Percentiles rank a stretch among this genome's conserved stretches.
phyloP scores from a whole-genome alignment of 2,113 vertebrate species.

The Corvus moneduloides region DNA sequence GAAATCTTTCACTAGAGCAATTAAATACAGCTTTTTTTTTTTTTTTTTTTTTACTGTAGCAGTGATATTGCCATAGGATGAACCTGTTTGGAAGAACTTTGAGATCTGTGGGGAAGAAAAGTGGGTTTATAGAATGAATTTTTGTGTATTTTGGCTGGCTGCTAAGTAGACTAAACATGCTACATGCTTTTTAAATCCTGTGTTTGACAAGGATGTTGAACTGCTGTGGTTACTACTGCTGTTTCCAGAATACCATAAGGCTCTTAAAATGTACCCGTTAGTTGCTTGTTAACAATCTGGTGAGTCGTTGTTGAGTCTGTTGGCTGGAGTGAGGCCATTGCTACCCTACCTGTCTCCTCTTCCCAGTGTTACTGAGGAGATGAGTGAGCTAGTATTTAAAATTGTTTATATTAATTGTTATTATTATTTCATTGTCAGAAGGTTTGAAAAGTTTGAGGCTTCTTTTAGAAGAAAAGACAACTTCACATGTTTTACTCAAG shows the following conservation, averaged over 20 bases:
- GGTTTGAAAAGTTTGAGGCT: background rate
- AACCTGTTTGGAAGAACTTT: conserved; percentile 9
- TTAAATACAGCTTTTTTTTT: background rate
- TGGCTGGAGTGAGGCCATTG: background rate
- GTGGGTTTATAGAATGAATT: conserved; percentile 8
- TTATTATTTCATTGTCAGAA: background rate
- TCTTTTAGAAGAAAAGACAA: background rate
- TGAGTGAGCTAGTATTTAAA: background rate
- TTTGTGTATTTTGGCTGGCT: conserved; percentile 23
- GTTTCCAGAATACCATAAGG: background rate
- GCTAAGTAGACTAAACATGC: conserved; percentile 50
- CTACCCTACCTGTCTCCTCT: background rate
- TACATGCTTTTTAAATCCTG: conserved; percentile 9
- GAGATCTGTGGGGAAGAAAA: background rate
- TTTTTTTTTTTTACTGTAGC: background rate
- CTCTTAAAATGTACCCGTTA: background rate
- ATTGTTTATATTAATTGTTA: background rate
- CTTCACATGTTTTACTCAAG: background rate
- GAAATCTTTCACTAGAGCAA: background rate
- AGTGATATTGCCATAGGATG: background rate
- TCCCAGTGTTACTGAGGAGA: background rate
- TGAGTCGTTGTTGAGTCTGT: background rate
- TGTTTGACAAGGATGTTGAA: conserved; percentile 24
- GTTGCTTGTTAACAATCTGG: background rate
- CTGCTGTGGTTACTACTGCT: background rate